Conservation (phyloP, 1,140 invertebrate genomes). For the Bombus sylvicola region DNA sequence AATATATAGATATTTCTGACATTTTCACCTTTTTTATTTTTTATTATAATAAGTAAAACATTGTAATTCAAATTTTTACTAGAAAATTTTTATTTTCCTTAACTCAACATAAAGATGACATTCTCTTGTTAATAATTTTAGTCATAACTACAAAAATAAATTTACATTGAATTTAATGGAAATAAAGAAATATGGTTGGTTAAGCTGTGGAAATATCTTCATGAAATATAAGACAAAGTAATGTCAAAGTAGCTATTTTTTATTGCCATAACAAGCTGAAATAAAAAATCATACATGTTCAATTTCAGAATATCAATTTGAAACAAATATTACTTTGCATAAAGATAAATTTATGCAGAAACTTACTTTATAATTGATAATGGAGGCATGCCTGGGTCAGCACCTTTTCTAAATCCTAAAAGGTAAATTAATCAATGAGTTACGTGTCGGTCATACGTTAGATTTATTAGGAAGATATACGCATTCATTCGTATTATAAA, state of each 20-base stretch:
- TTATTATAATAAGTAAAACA: neutral
- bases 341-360: slow-evolving; percentile 15
- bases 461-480: neutral
- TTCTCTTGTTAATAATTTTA: slow-evolving; percentile 15
- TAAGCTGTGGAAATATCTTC: neutral
- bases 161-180: slow-evolving; percentile 1
- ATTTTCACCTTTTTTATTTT: neutral
- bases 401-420: slow-evolving; percentile 85
- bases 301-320: neutral
- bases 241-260: slow-evolving; percentile 23
- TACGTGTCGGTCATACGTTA: neutral
- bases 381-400: slow-evolving; percentile 86
- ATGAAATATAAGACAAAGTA: neutral
- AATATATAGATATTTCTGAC: neutral
- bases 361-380: slow-evolving; percentile 84
- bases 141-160: neutral
- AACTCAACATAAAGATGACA: neutral
- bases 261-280: slow-evolving; percentile 83
- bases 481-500: neutral
- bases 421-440: slow-evolving; percentile 51
- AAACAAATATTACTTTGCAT: neutral
- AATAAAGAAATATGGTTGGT: neutral
- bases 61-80: neutral
- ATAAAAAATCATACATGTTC: slow-evolving; percentile 54
- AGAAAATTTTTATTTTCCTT: slow-evolving; percentile 20